phyloP scores from a whole-genome alignment of 1,140 invertebrate species.

The Copidosoma floridanum region DNA sequence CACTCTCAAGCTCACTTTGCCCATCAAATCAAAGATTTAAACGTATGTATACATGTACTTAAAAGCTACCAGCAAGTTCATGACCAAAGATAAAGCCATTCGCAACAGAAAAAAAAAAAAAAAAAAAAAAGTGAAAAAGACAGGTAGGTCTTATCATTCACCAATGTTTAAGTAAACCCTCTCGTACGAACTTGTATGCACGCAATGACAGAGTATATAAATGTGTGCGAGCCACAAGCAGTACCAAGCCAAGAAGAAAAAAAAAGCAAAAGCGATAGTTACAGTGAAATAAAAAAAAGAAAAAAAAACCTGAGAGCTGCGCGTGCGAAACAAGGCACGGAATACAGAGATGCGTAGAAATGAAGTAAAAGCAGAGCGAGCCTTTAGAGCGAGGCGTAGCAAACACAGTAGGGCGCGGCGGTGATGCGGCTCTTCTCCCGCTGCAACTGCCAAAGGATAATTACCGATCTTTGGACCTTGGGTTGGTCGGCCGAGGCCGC shows the following conservation, averaged over 20 bases:
- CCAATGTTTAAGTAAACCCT: too few species aligned
- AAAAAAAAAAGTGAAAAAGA: too few species aligned
- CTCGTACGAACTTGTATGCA: too few species aligned
- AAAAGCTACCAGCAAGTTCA: too few species aligned
- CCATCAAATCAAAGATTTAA: too few species aligned
- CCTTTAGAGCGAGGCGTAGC: slow-evolving; percentile 9
- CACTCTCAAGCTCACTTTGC: too few species aligned
- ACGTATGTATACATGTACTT: too few species aligned
- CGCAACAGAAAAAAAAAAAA: too few species aligned
- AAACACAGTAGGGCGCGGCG: slow-evolving; percentile 24
- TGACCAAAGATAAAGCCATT: too few species aligned
- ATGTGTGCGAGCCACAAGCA: too few species aligned
- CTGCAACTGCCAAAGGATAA: slow-evolving; percentile 41
- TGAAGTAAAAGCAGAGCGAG: not conserved
- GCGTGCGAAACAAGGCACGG: not conserved
- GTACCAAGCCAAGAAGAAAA: not conserved
- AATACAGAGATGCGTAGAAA: not conserved
- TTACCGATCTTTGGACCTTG: slow-evolving; percentile 66
- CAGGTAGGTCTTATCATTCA: too few species aligned
- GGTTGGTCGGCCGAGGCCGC: slow-evolving; percentile 46
- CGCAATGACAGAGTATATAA: too few species aligned
- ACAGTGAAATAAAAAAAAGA: not conserved
- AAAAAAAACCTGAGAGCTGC: not conserved
- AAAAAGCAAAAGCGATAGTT: slow-evolving; percentile 1
- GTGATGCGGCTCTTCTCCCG: slow-evolving; percentile 24